Base-by-base conservation (phyloP, 2,113 vertebrate species). In the Dissostichus mawsoni region DNA sequence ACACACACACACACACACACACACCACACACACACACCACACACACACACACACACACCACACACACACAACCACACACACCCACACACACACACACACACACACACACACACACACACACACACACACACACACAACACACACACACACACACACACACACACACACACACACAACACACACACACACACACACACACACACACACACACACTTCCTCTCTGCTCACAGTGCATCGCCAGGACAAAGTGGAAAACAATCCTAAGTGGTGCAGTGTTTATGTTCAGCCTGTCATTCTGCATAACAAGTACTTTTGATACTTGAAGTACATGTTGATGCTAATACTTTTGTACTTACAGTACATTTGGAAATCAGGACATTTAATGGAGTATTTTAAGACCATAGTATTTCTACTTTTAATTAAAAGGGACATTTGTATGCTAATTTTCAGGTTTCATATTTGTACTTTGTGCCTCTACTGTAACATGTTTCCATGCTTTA, bases 141-240 rank as follows among this genome's bases (percentile, higher is more conserved):
- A 65, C 62, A 36, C 20, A 50, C 56, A 72, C 47, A 63, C 50
- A 67, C 48, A 59, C 16, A 48, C 18, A 10, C 17, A 6, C 18
- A 53, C n/a, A 67, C 14, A 57, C 16, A 36, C 20, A 50, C 56
- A 20, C 20, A 76, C 14, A 16, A 6, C 11, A 18, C 47, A 69
- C 61, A 76, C 29, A 65, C 62, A 36, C 20, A 50, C 56, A 72
- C 47, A 63, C 50, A 67, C 48, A 59, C 16, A 48, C 18, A 10
- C 17, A 6, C 18, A 53, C n/a, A 67, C 14, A 57, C 16, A 36
- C 20, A 50, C 56, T 20, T 20, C 20, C 20, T 20, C 20, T 20
- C 20, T 23, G 2, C 23, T 10, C 45, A 41, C 47, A 62, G 12
- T 48, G 10, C 29, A 66, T 56, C 16, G 11, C 45, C 17, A 56